Conservation (phyloP, 2,797 vertebrate species). For the Cirrhinus molitorella region DNA sequence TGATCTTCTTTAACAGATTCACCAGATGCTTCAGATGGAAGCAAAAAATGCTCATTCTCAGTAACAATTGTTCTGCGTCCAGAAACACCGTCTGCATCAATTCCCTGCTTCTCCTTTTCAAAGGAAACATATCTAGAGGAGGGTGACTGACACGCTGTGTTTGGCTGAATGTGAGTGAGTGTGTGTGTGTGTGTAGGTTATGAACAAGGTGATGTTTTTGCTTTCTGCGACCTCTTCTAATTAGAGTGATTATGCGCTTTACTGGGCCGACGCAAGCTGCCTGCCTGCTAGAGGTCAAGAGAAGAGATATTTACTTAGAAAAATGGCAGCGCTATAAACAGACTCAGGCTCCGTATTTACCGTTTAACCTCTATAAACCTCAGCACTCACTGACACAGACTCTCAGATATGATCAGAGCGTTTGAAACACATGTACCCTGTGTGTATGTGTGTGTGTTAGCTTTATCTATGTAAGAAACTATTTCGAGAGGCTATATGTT, state of each 20-base stretch:
- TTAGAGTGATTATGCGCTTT: conserved; percentile 68
- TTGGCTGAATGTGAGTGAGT: conserved; percentile 3
- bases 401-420: conserved; percentile 8
- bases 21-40: conserved; percentile 10
- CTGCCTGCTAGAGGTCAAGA: conserved; percentile 59
- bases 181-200: conserved; percentile 54
- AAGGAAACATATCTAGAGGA: conserved; percentile 34
- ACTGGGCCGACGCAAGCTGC: conserved; percentile 56
- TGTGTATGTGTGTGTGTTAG: background rate
- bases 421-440: background rate
- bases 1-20: conserved; percentile 11
- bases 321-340: conserved; percentile 41
- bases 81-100: background rate
- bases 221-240: conserved; percentile 58
- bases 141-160: conserved; percentile 36
- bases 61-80: background rate
- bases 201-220: conserved; percentile 64
- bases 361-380: conserved; percentile 50
- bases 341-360: conserved; percentile 25
- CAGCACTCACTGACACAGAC: background rate
- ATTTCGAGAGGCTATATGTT: background rate
- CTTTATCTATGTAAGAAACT: background rate
- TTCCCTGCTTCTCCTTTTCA: conserved; percentile 4
- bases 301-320: conserved; percentile 55
- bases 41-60: conserved; percentile 10